Base-by-base conservation (phyloP, 2,888 invertebrate species). In the Leptarthrus brevirostris region DNA sequence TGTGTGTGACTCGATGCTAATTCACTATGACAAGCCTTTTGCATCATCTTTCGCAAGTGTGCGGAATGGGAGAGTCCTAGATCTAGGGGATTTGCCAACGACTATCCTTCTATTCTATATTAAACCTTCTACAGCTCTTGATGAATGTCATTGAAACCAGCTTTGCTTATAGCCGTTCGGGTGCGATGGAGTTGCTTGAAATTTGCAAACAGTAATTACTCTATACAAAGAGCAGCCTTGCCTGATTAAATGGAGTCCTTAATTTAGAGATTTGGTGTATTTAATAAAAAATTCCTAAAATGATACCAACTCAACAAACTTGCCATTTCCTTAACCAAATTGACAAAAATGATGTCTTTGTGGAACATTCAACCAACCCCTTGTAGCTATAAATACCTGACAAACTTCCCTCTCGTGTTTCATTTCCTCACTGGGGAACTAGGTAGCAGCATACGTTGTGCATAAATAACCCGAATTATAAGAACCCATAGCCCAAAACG, bases 401-500 rank as follows among this genome's bases (percentile, higher is more conserved):
- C n/a, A 49, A 49, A 49, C 49, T 16, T 44, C 40, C 1, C n/a
- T 49, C 20, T 6, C 18, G 14, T 3, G 8, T 5, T 30, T 16
- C 18, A 24, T 44, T 64, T 64, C 14, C 64, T 44, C 24, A 20
- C 24, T 14, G 24, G 47, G n/a, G n/a, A n/a, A n/a, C n/a, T n/a
- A n/a, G n/a, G n/a, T n/a, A n/a, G 22, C 47, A 47, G 44, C 64
- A 64, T 64, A 44, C 64, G 64, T 16, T 52, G 52, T 30, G 52
- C 52, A 69, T 69, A 69, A 69, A 69, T 69, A 64, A 64, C 69
- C 47, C 64, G 22, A 69, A 34, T 69, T 69, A 69, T 69, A 69
- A 69, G 69, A 69, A 30, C 52, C 52, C 69, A 69, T 69, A 52
- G 52, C 30, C 69, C 69, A n/a, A 54, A 30, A 26, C 69, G 52